Evolutionary conservation across 2,113 vertebrate genomes (phyloP), one percentile per base, ranked within the genome.

Genomic region (Catharus fuscescens): DNA sequence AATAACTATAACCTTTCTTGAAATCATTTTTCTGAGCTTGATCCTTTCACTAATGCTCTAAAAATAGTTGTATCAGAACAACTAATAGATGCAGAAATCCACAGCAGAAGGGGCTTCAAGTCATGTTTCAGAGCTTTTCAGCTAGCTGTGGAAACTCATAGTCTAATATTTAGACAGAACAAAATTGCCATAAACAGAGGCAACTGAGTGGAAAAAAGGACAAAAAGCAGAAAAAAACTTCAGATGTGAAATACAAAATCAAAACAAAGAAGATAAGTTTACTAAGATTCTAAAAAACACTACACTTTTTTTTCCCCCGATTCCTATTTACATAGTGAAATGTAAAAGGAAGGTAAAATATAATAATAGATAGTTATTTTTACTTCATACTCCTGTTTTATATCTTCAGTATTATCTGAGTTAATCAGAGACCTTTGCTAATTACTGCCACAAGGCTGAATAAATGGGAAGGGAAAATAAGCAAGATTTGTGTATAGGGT

Each of bases 391-490:
- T 93, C 29, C 14, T 32, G 24, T 47, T 92, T 90, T 54, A 59
- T 91, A 31, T 54, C 59, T 94, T 92, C 54, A 32, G 56, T 71
- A 87, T 81, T 81, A 44, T 80, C 32, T 23, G n/a, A 92, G 61
- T 89, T 80, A 80, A 18, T 69, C 70, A 82, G 84, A 76, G 42
- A 60, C 34, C 61, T 85, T 76, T 89, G 61, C 47, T 93, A 96
- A 96, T 93, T 91, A 90, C 73, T 94, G 32, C 62, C 62, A 54
- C 38, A 62, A 92, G 80, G 42, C 62, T 72, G 65, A 91, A 72
- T 80, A 95, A 95, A 89, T 72, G 32, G 73, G 86, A 95, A 85
- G 80, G 32, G 66, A 20, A 91, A 95, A 82, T 88, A 91, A 89
- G 73, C 40, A 85, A 53, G 26, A 65, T 72, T 92, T 87, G 66